Percentiles rank a stretch among this genome's conserved stretches.
phyloP scores from a whole-genome alignment of 92 coral and sea anemone genomes.

The Siderastrea radians region DNA sequence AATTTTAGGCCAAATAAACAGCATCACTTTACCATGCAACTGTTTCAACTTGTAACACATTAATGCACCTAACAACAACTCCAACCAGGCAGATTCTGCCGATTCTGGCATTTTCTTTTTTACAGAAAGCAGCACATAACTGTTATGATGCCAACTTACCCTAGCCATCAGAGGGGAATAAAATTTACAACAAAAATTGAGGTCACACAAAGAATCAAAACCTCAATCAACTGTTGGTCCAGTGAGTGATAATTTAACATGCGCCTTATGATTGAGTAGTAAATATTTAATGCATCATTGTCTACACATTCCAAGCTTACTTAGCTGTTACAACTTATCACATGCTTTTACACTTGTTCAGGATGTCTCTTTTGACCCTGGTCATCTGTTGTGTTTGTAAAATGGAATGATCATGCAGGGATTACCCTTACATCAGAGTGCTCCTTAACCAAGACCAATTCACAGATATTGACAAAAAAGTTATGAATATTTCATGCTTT shows the following conservation, averaged over 20 bases:
- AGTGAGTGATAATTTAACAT: conserved; percentile 41
- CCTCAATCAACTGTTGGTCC: background rate
- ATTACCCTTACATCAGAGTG: background rate
- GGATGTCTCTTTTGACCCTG: background rate
- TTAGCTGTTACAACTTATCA: background rate
- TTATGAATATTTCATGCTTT: conserved; percentile 44
- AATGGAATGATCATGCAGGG: background rate
- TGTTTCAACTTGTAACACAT: conserved; percentile 39
- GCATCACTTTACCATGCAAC: conserved; percentile 14
- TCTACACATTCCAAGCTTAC: background rate
- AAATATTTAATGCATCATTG: conserved; percentile 61
- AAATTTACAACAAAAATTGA: conserved; percentile 5
- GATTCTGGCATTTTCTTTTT: background rate
- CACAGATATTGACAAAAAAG: conserved; percentile 3
- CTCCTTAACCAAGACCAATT: background rate
- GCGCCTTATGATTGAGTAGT: conserved; percentile 59
- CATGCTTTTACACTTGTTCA: background rate
- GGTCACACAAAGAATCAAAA: conserved; percentile 26
- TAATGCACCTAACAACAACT: background rate
- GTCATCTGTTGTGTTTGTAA: background rate
- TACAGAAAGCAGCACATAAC: background rate
- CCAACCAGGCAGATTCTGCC: background rate
- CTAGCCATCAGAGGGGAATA: conserved; percentile 24
- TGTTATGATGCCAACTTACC: conserved; percentile 15
- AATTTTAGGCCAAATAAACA: background rate